These are phyloP conservation scores for Aporrectodea caliginosa DNA, from an alignment of 1,140 invertebrate genomes.

Conservation along the genomic window DNA sequence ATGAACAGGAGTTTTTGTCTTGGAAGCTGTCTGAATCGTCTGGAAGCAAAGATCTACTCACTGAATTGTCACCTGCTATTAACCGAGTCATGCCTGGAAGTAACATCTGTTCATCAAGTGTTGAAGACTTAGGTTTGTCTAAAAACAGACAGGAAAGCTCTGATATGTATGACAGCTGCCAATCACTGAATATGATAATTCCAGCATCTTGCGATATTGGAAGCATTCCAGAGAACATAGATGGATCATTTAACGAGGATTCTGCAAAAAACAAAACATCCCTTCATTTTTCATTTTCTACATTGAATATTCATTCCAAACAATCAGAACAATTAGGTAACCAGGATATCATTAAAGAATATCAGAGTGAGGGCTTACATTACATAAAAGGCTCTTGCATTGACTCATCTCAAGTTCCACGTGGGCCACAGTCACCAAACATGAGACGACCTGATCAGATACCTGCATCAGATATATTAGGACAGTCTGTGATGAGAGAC, in stretches of 20 bases:
- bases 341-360: too few species aligned
- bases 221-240: background rate
- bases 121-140: background rate
- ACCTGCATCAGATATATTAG: too few species aligned
- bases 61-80: background rate
- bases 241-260: background rate
- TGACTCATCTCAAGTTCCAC: too few species aligned
- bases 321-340: too few species aligned
- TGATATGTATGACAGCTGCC: background rate
- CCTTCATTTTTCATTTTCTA: too few species aligned
- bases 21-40: background rate
- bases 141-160: background rate
- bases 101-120: background rate
- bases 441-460: too few species aligned
- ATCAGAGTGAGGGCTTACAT: too few species aligned
- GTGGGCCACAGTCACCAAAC: too few species aligned
- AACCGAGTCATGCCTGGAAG: background rate
- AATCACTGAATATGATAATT: background rate
- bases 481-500: too few species aligned
- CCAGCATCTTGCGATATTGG: background rate
- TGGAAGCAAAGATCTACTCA: background rate
- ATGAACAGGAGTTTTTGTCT: background rate
- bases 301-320: background rate
- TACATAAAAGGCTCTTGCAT: too few species aligned
- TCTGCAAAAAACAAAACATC: too few species aligned